Evolutionary conservation across 2,888 invertebrate species (phyloP).

Genomic region (Meta bourneti): DNA sequence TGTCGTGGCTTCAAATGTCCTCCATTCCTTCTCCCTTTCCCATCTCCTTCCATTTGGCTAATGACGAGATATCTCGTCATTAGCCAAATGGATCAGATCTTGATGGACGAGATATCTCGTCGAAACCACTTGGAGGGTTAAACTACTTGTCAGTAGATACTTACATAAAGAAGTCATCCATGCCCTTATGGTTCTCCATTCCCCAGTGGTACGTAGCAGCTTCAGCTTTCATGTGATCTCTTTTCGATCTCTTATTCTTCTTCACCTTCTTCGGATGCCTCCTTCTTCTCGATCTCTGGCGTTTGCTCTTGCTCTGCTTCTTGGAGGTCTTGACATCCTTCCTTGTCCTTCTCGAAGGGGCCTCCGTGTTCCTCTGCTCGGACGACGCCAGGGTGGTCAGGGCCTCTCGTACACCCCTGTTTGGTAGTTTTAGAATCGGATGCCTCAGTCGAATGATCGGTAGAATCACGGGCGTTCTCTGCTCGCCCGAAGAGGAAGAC

Average conservation of each 20-base stretch:
- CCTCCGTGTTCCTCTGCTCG: not conserved
- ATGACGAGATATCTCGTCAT: too few species aligned
- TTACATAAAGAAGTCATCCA: conserved; percentile 66
- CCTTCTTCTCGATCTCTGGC: not conserved
- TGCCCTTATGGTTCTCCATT: conserved; percentile 59
- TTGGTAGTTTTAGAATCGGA: not conserved
- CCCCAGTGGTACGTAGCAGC: conserved; percentile 61
- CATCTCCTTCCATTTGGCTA: too few species aligned
- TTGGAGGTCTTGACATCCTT: not conserved
- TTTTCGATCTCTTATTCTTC: conserved; percentile 28
- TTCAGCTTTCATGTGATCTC: conserved; percentile 36
- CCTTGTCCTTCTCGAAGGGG: not conserved
- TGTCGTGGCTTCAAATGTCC: too few species aligned
- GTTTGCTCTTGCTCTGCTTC: not conserved
- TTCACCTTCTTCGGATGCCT: conserved; percentile 17
- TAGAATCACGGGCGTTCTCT: not conserved
- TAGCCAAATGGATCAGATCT: too few species aligned
- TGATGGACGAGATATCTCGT: too few species aligned
- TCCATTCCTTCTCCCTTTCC: too few species aligned
- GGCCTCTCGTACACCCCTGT: not conserved
- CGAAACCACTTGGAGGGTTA: too few species aligned
- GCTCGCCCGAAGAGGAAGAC: not conserved
- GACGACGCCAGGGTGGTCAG: not conserved
- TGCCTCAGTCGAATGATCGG: conserved; percentile 4
- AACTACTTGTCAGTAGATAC: too few species aligned